These are phyloP conservation scores for Hypercompe scribonia DNA, from an alignment of 2,888 invertebrate species.

Conservation along the genomic window DNA sequence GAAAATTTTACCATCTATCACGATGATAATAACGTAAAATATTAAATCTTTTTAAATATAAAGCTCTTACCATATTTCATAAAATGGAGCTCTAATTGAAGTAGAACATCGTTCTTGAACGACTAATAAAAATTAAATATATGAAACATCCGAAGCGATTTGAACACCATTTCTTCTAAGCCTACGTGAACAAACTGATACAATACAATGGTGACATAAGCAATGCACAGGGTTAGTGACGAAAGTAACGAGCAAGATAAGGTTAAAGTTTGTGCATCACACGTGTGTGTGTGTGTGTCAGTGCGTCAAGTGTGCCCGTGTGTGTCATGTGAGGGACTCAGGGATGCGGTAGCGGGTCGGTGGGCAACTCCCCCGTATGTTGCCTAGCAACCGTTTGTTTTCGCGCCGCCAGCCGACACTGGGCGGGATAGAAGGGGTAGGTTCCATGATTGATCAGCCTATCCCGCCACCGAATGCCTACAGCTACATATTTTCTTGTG, in stretches of 20 bases:
- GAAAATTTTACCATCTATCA: no score
- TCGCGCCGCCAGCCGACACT: constrained; percentile 74
- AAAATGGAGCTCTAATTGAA: not conserved
- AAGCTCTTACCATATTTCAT: not conserved
- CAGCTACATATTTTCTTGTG: constrained; percentile 65
- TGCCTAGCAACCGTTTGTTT: constrained; percentile 85
- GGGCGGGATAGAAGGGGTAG: constrained; percentile 86
- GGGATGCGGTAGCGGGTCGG: constrained; percentile 69
- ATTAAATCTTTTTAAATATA: no score
- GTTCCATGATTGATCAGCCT: constrained; percentile 86
- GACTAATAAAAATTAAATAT: not conserved
- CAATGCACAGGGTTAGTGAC: constrained; percentile 10
- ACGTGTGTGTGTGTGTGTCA: constrained; percentile 17
- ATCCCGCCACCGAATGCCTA: constrained; percentile 81
- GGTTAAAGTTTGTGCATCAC: constrained; percentile 42
- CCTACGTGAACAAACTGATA: not conserved
- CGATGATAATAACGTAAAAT: not conserved
- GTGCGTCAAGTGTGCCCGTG: constrained; percentile 38
- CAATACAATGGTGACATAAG: not conserved
- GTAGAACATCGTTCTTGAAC: not conserved
- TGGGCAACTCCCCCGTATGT: constrained; percentile 72
- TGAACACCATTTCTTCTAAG: not conserved
- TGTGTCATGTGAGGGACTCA: constrained; percentile 77
- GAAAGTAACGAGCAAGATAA: constrained; percentile 14
- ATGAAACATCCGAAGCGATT: not conserved